Base-by-base conservation (phyloP, 2,797 vertebrate species). In the Podarcis siculus region DNA sequence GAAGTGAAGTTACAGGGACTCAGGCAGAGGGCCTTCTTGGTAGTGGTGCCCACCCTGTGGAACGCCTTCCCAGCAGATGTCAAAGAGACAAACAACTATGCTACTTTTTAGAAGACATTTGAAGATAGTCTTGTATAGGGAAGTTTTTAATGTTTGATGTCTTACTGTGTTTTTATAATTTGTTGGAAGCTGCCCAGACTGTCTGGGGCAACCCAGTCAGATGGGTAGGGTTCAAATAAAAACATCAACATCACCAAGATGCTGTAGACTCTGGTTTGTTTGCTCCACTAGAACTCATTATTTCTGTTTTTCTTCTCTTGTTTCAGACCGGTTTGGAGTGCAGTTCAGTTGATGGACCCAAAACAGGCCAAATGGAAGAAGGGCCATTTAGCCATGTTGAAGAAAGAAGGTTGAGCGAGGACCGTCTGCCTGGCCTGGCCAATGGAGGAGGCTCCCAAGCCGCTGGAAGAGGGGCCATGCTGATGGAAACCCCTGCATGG, bases 321-420 rank as follows among this genome's bases (percentile, higher is more conserved):
- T 92, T 77, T 86, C 97, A 99, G 99, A 98, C 97, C 97, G 97
- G 98, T 97, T 97, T 95, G 93, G 96, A 97, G 96, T 97, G 98
- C 96, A 93, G 95, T 97, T 95, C 95, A 90, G 98, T 99, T 98
- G 98, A 99, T 99, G 99, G 99, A 98, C 98, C 98, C 97, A 98
- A 97, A 98, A 97, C 98, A 98, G 98, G 97, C 98, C 99, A 98
- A 97, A 99, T 99, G 99, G 99, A 99, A 98, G 98, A 98, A 97
- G 98, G 98, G 98, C 98, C 98, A 98, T 97, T 98, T 97, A 98
- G 98, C 97, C 97, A 98, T 98, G 98, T 97, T 95, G 97, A 98
- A 96, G 98, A 99, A 98, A 97, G 98, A 97, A 96, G 94, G 95
- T 96, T 98, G 97, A 98, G 96, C 7, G 96, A 97, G 95, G 97